Conservation (phyloP, 2,888 invertebrate genomes). For the Dynastes maya region DNA sequence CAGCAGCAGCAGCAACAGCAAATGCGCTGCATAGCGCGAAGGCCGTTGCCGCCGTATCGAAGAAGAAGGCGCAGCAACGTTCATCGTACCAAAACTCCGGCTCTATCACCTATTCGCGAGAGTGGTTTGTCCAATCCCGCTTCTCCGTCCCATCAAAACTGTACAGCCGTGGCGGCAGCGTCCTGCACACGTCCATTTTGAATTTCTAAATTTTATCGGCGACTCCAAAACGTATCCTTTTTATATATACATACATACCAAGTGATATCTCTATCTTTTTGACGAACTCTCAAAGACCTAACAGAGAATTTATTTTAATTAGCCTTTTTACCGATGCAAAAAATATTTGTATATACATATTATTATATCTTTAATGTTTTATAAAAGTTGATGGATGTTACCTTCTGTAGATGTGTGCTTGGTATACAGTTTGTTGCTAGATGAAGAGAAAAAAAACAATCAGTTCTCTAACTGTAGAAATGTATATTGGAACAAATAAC, state of each 20-base stretch:
- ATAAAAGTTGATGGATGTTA: slow-evolving; percentile 7
- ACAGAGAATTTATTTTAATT: slow-evolving; percentile 29
- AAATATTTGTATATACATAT: slow-evolving; percentile 10
- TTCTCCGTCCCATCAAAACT: slow-evolving; percentile 73
- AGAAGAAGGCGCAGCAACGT: slow-evolving; percentile 64
- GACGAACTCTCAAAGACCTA: slow-evolving; percentile 1
- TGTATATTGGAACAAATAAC: background rate
- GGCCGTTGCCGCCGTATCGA: slow-evolving; percentile 60
- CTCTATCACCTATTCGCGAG: slow-evolving; percentile 81
- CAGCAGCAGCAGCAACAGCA: slow-evolving; percentile 61
- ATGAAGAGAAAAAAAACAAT: background rate
- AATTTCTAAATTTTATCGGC: slow-evolving; percentile 49
- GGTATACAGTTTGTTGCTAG: slow-evolving; percentile 6
- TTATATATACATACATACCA: slow-evolving; percentile 15
- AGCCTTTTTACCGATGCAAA: slow-evolving; percentile 16
- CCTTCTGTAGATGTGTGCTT: slow-evolving; percentile 1
- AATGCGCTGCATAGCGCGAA: slow-evolving; percentile 52
- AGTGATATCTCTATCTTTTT: slow-evolving; percentile 26
- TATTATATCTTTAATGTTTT: background rate
- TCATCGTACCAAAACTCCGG: slow-evolving; percentile 71
- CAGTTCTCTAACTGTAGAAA: background rate
- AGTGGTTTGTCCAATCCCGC: slow-evolving; percentile 82
- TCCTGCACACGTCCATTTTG: slow-evolving; percentile 65
- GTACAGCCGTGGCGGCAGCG: slow-evolving; percentile 66
- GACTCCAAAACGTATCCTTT: slow-evolving; percentile 15